These are phyloP conservation scores for Ophion costatus DNA, from an alignment of 2,888 invertebrate genomes.

Conservation along the genomic window DNA sequence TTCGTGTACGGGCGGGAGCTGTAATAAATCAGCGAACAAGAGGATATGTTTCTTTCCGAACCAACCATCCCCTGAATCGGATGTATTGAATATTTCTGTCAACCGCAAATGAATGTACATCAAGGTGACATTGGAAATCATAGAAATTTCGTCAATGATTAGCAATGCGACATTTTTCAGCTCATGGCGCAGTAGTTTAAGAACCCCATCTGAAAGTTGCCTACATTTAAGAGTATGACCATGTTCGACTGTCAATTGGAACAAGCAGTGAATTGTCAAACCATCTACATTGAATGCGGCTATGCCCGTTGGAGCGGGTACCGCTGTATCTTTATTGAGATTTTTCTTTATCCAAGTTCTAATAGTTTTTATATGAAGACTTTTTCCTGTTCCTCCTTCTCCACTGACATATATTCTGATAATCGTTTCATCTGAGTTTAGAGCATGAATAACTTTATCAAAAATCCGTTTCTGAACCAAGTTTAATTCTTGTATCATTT, in stretches of 20 bases:
- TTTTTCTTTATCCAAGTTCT: conserved; percentile 71
- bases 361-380: conserved; percentile 74
- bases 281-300: conserved; percentile 79
- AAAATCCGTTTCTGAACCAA: conserved; percentile 67
- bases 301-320: conserved; percentile 72
- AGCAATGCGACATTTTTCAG: no score
- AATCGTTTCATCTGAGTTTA: conserved; percentile 42
- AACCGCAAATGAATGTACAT: conserved; percentile 65
- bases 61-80: conserved; percentile 72
- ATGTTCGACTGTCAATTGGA: conserved; percentile 77
- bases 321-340: conserved; percentile 72
- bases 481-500: conserved; percentile 68
- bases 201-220: conserved; percentile 71
- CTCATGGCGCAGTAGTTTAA: conserved; percentile 68
- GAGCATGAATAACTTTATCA: conserved; percentile 48
- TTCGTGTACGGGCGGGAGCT: conserved; percentile 75
- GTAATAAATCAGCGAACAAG: conserved; percentile 75
- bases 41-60: conserved; percentile 74
- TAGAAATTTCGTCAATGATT: no score
- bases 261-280: conserved; percentile 75
- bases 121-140: no score
- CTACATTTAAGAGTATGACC: conserved; percentile 74
- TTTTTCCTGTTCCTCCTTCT: conserved; percentile 75
- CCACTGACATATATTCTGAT: conserved; percentile 71
- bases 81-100: conserved; percentile 73